phyloP scores from a whole-genome alignment of 1,140 invertebrate genomes.

The Orchestia grillus region DNA sequence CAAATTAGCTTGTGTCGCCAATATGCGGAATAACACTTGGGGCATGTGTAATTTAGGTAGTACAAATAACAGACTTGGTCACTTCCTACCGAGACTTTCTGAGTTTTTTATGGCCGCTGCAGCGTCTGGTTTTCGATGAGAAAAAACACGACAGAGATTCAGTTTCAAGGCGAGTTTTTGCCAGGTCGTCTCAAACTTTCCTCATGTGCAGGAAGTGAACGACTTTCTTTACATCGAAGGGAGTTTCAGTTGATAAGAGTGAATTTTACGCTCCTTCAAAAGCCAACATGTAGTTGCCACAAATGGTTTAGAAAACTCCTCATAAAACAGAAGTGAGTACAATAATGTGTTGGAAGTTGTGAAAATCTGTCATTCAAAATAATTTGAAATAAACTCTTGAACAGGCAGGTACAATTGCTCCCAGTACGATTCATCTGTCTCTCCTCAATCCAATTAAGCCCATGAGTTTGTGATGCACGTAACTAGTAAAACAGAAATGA shows the following conservation, averaged over 20 bases:
- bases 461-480: no score
- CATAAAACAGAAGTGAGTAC: background rate
- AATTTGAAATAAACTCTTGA: no score
- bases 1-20: background rate
- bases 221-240: background rate
- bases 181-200: background rate
- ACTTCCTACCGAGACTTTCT: background rate
- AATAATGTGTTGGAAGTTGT: no score
- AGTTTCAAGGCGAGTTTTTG: slow-evolving; percentile 24
- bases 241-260: background rate
- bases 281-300: background rate
- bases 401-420: no score
- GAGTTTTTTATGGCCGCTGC: background rate
- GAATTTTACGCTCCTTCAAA: background rate
- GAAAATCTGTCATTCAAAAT: no score
- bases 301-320: background rate
- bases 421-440: no score
- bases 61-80: background rate
- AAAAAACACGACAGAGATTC: background rate
- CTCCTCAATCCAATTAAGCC: no score
- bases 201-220: background rate
- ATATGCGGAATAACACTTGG: background rate
- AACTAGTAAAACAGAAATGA: no score
- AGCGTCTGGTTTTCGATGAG: background rate
- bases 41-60: background rate